Percentiles rank a stretch among this genome's conserved stretches.
phyloP scores from a whole-genome alignment of 2,113 vertebrate species.

The Motacilla alba region DNA sequence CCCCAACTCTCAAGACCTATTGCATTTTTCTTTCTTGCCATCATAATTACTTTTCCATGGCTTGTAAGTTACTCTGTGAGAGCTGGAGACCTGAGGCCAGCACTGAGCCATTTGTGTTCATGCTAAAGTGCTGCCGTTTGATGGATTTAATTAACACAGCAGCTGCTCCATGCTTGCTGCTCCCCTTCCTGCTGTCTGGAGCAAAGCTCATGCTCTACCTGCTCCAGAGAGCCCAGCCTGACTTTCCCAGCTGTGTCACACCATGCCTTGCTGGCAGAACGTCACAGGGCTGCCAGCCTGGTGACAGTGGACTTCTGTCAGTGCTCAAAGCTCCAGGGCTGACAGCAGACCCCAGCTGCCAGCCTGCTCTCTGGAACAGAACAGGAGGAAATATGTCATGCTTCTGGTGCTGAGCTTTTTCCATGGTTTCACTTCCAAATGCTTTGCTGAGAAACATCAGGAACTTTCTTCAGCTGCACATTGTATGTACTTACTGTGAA shows the following conservation, averaged over 20 bases:
- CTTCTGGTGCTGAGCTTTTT: neutral
- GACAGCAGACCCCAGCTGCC: neutral
- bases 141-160: neutral
- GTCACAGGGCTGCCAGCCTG: neutral
- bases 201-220: neutral
- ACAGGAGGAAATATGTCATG: neutral
- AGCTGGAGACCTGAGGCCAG: neutral
- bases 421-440: neutral
- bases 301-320: neutral
- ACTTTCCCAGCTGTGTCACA: rapidly evolving
- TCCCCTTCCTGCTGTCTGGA: neutral
- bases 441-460: neutral
- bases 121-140: neutral
- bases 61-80: neutral
- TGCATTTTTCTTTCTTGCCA: neutral
- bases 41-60: neutral
- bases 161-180: neutral
- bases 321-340: neutral
- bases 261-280: neutral
- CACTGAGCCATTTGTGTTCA: neutral
- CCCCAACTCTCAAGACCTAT: neutral
- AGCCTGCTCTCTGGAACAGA: neutral
- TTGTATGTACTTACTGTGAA: neutral
- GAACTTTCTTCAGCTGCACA: neutral
- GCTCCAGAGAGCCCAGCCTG: neutral